Conservation (phyloP, 2,113 vertebrate genomes). For the Colaptes auratus region DNA sequence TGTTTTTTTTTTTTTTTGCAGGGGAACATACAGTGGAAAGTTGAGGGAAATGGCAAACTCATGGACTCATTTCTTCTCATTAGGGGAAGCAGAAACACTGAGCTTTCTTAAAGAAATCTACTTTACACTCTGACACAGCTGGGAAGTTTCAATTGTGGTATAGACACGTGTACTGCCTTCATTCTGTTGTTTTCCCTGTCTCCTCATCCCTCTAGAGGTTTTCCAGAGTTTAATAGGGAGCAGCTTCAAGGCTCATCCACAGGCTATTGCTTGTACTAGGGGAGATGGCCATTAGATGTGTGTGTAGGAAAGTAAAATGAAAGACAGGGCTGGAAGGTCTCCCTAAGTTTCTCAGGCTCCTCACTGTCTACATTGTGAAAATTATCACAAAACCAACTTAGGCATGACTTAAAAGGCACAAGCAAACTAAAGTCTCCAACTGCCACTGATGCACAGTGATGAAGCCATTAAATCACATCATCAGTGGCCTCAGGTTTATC, state of each 20-base stretch:
- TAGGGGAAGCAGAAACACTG: not conserved
- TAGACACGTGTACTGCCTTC: not conserved
- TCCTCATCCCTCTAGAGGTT: not conserved
- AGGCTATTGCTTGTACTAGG: not conserved
- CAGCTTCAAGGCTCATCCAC: not conserved
- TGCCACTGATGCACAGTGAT: not conserved
- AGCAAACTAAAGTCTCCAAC: not conserved
- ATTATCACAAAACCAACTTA: not conserved
- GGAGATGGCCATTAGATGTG: not conserved
- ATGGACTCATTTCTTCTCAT: not conserved
- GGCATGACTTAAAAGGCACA: not conserved
- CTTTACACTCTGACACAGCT: not conserved
- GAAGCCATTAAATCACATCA: not conserved
- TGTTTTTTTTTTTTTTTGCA: not conserved
- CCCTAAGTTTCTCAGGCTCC: not conserved
- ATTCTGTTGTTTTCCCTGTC: not conserved
- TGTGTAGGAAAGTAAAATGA: not conserved
- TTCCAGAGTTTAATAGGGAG: not conserved
- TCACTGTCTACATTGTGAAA: not conserved
- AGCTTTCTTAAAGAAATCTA: not conserved
- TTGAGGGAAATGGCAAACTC: not conserved
- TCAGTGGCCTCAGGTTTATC: not conserved
- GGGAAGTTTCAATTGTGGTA: not conserved
- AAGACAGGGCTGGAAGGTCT: not conserved
- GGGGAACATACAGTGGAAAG: not conserved